phyloP scores from a whole-genome alignment of 2,797 vertebrate genomes.

The Myotis pilosus region DNA sequence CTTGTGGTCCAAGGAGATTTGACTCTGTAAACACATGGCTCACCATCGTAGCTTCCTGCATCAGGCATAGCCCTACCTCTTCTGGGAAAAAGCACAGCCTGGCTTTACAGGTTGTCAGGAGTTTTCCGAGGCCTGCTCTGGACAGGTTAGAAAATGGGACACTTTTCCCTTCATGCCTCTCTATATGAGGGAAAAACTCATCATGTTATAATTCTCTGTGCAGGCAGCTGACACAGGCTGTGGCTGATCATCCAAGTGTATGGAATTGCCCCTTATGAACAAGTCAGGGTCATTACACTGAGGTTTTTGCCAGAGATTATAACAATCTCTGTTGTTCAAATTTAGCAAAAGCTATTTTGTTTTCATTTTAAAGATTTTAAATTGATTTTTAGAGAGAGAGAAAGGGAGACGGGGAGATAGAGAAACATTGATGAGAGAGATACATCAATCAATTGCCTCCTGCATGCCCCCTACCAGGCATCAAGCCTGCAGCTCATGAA shows the following conservation, averaged over 20 bases:
- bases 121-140: background rate
- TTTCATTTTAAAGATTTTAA: background rate
- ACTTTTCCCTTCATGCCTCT: background rate
- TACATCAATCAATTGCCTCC: background rate
- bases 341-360: background rate
- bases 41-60: background rate
- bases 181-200: background rate
- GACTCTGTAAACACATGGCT: background rate
- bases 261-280: background rate
- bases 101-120: background rate
- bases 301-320: background rate
- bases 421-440: background rate
- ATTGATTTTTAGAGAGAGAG: background rate
- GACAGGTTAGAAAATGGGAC: background rate
- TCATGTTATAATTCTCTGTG: background rate
- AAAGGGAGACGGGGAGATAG: background rate
- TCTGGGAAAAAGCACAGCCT: background rate
- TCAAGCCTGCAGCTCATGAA: background rate
- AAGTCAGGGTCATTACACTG: background rate
- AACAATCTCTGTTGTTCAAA: background rate
- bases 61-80: background rate
- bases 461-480: background rate
- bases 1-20: background rate
- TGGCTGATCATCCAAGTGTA: too few relatives aligned
- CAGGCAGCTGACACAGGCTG: too few relatives aligned